Evolutionary conservation across 2,888 invertebrate genomes (phyloP), one percentile per base, ranked within the genome.

Genomic region (Coleophora flavipennella): DNA sequence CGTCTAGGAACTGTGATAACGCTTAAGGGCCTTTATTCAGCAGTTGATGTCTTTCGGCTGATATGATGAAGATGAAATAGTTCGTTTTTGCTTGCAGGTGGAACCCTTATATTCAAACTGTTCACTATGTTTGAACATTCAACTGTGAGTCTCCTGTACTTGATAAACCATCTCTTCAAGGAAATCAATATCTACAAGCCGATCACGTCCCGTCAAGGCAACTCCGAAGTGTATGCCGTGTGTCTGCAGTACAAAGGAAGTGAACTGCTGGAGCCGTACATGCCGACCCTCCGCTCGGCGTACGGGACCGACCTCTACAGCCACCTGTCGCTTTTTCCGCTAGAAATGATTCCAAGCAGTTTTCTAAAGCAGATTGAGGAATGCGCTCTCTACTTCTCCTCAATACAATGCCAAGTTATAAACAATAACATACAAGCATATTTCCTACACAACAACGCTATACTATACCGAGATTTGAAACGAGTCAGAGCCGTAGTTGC

Each of bases 131-230:
- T 94, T 62, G 96, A 97, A 66, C 88, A 91, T 45, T 85, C 89
- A n/a, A 92, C 94, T 1, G 85, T 96, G 0, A 90, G 90, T 46
- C 73, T 96, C 3, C 68, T 97, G 38, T 97, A 92, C 63, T 72
- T 97, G 8, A 79, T 98, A 3, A 90, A 90, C 53, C 91, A 91
- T 53, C 57, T 87, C 11, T 98, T 98, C 66, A 63, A 85, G 26
- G 78, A 89, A 62, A 90, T 97, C 0, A 84, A 89, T 50, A 83
- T 94, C 12, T 93, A 91, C 63, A 98, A 98, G 67, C 97, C 98
- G 0, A 91, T 90, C 1, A 94, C 95, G 0, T 97, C 97, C n/a
- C 94, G 95, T 62, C 91, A 93, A 59, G 97, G 97, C 7, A 98
- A 98, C 73, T 97, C 97, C 0, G 98, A 98, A 75, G 89, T 94